Base-by-base conservation (phyloP, 2,797 vertebrate genomes). In the Sorex maritimensis region DNA sequence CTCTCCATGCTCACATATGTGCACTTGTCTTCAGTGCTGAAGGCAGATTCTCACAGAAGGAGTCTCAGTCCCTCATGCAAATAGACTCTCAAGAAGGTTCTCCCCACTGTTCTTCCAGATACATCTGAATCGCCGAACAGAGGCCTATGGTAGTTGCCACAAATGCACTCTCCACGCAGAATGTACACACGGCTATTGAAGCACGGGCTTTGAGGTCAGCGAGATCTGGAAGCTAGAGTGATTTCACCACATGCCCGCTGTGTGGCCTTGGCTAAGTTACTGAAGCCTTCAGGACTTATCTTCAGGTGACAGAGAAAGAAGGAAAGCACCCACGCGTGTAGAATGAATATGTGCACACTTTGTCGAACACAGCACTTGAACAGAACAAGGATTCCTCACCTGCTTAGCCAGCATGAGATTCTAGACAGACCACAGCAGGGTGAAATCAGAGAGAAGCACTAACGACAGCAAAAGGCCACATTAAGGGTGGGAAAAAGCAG, bases 301-400 rank as follows among this genome's bases (percentile, higher is more conserved):
- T 87, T 83, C 74, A 63, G 63, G 85, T 78, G 80, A 75, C 61
- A 90, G 75, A 93, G 69, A 67, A 86, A 80, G 58, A 79, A 73
- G n/a, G 34, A 82, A 84, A 72, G 55, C 34, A 55, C 1, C 23
- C 21, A 19, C 3, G 21, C 19, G 4, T 61, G 17, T 23, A 77
- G 92, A 52, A 26, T 71, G 46, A 90, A 26, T 79, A 79, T 65
- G 74, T 88, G 52, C 14, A 58, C 58, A 17, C 14, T n/a, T 8
- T 15, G 34, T 10, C 38, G 34, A 5, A 67, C 23, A 81, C 58
- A 21, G 41, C 34, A n/a, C 23, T 34, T 86, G 72, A 81, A 63
- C 38, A 4, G 19, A 86, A 11, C 26, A 63, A 83, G 21, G 17
- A 38, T 69, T 89, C 71, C 85, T 87, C 69, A 28, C 26, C 15